phyloP scores from a whole-genome alignment of 2,888 invertebrate genomes.

The Hypercompe scribonia region DNA sequence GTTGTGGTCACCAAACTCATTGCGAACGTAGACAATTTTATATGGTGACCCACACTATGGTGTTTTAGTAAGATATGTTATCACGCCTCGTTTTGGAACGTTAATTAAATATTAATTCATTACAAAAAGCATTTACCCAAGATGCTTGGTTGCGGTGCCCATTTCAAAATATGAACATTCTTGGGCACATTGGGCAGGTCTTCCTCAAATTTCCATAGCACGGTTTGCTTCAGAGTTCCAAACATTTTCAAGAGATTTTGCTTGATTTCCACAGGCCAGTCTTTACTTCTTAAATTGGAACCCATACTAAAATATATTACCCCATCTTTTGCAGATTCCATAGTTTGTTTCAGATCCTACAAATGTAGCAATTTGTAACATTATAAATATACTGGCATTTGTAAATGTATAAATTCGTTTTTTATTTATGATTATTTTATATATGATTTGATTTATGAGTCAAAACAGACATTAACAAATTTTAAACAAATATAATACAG shows the following conservation, averaged over 20 bases:
- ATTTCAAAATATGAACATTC: slow-evolving; percentile 74
- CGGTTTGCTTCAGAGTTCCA: slow-evolving; percentile 70
- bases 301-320: slow-evolving; percentile 77
- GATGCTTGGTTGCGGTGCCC: slow-evolving; percentile 70
- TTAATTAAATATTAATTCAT: too few relatives aligned
- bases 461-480: too few relatives aligned
- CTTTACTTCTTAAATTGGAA: slow-evolving; percentile 63
- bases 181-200: slow-evolving; percentile 61
- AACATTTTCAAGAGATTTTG: slow-evolving; percentile 65
- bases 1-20: too few relatives aligned
- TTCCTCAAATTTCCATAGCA: slow-evolving; percentile 80
- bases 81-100: too few relatives aligned
- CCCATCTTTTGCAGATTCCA: slow-evolving; percentile 67
- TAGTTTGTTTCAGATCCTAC: slow-evolving; percentile 64
- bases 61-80: too few relatives aligned
- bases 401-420: too few relatives aligned
- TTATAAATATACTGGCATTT: not conserved
- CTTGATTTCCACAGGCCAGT: slow-evolving; percentile 58
- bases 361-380: slow-evolving; percentile 15
- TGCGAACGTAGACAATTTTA: too few relatives aligned
- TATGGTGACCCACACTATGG: too few relatives aligned
- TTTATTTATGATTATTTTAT: too few relatives aligned
- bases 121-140: too few relatives aligned
- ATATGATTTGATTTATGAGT: too few relatives aligned
- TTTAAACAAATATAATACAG: too few relatives aligned